Conservation (phyloP, 2,888 invertebrate genomes). For the Ischnura elegans region DNA sequence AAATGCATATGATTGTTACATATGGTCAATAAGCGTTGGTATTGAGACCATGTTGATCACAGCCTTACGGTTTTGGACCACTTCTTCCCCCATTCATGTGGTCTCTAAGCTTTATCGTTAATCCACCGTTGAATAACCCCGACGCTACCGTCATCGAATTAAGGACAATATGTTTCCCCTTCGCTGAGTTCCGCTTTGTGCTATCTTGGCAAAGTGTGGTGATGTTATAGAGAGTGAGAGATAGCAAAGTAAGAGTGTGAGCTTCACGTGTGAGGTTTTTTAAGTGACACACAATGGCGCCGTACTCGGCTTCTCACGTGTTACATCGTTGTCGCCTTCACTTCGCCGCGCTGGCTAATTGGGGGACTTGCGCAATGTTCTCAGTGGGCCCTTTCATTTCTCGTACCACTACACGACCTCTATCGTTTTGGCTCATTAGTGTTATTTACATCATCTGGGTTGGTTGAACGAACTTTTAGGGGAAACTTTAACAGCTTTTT, state of each 20-base stretch:
- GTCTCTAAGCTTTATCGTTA: too few species aligned
- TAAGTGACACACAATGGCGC: constrained; percentile 28
- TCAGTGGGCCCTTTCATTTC: neutral
- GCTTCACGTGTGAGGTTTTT: neutral
- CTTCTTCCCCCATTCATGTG: too few species aligned
- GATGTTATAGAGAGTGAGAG: neutral
- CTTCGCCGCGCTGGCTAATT: neutral
- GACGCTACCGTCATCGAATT: neutral
- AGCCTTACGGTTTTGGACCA: too few species aligned
- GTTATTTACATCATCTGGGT: constrained; percentile 25
- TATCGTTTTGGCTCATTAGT: neutral
- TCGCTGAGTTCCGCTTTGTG: neutral
- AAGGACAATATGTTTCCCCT: neutral
- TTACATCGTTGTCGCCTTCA: neutral
- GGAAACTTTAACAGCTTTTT: neutral
- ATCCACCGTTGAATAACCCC: too few species aligned
- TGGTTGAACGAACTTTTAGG: neutral
- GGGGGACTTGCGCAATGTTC: neutral
- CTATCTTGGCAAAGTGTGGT: neutral
- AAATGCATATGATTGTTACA: too few species aligned
- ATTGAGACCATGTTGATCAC: too few species aligned
- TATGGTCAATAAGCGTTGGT: too few species aligned
- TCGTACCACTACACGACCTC: neutral
- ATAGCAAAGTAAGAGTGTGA: neutral
- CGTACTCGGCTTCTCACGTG: neutral